Conservation (phyloP, 2,113 vertebrate species). For the Dicaeum eximium region DNA sequence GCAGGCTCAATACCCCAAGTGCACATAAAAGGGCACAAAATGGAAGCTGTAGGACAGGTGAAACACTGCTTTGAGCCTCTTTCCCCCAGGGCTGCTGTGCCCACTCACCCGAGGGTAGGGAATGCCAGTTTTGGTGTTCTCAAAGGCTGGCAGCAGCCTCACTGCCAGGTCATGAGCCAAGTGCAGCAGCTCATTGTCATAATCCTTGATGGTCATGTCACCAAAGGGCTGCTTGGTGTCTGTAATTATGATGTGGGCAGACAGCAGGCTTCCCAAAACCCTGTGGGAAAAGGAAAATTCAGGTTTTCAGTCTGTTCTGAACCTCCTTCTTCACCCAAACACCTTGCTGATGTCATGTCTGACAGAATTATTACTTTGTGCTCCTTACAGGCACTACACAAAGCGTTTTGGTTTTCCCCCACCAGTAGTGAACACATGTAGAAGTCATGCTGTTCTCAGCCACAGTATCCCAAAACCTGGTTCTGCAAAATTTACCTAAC, state of each 20-base stretch:
- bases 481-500: background rate
- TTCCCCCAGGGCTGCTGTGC: background rate
- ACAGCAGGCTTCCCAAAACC: constrained; percentile 94
- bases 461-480: background rate
- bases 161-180: constrained; percentile 94
- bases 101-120: constrained; percentile 89
- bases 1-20: background rate
- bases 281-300: constrained; percentile 59
- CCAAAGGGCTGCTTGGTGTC: constrained; percentile 94
- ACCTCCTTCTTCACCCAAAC: background rate
- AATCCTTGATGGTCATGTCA: constrained; percentile 84
- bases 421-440: fast-evolving
- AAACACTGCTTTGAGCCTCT: fast-evolving
- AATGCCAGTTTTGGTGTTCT: constrained; percentile 97
- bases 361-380: background rate
- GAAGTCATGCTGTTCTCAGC: background rate
- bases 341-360: fast-evolving
- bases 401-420: background rate
- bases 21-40: background rate
- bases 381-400: background rate
- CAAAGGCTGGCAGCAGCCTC: constrained; percentile 92
- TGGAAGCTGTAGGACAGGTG: fast-evolving
- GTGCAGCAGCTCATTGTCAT: constrained; percentile 91
- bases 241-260: constrained; percentile 94
- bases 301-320: background rate